Evolutionary conservation across 2,888 invertebrate genomes (phyloP).

Genomic region (Parnassius mnemosyne): DNA sequence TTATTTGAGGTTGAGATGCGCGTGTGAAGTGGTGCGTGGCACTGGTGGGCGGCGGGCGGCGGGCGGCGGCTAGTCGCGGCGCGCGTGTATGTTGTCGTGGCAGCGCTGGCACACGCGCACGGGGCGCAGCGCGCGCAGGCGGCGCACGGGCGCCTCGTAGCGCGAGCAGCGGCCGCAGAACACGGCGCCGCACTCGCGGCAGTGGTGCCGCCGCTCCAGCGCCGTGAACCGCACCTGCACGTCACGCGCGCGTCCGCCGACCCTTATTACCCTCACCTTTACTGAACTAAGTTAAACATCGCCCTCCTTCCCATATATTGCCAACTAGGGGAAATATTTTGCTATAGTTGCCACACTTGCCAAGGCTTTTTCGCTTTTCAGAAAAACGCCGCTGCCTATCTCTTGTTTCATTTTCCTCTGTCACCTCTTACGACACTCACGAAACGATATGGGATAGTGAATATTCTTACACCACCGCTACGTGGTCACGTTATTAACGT

Average conservation of each 20-base stretch:
- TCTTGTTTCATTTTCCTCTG: no score
- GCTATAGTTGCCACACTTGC: no score
- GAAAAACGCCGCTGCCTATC: no score
- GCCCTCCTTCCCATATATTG: no score
- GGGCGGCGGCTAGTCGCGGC: constrained; percentile 29
- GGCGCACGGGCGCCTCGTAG: constrained; percentile 97
- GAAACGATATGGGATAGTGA: no score
- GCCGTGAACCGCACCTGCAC: constrained; percentile 88
- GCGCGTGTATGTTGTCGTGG: constrained; percentile 75
- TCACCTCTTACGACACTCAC: no score
- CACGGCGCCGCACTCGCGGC: constrained; percentile 97
- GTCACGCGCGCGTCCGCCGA: not conserved
- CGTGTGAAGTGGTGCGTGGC: not conserved
- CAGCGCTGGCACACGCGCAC: constrained; percentile 98
- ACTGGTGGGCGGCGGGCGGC: not conserved
- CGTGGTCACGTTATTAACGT: no score
- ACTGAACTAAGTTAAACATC: no score
- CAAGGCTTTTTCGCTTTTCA: no score
- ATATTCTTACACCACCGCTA: no score
- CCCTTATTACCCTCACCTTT: no score
- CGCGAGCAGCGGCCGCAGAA: constrained; percentile 98
- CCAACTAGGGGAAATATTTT: no score
- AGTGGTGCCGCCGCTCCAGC: constrained; percentile 97
- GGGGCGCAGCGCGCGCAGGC: constrained; percentile 94
- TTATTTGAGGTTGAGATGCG: not conserved